phyloP scores from a whole-genome alignment of 2,797 vertebrate genomes.

The Poeciliopsis paucimaculata region DNA sequence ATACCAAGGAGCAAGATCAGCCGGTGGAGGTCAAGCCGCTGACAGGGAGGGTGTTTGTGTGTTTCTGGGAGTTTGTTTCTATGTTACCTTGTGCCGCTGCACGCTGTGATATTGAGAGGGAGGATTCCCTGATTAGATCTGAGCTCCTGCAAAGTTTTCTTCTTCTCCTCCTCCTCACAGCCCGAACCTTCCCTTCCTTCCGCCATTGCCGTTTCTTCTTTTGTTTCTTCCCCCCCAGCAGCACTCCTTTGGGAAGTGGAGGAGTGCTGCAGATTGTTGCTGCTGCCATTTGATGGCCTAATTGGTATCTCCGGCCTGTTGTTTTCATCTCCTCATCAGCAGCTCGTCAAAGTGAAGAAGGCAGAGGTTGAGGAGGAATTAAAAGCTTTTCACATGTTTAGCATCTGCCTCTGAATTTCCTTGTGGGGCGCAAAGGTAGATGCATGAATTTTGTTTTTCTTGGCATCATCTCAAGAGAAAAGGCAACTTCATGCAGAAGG shows the following conservation, averaged over 20 bases:
- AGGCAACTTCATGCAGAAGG: background rate
- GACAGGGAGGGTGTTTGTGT: conserved; percentile 51
- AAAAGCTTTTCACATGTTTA: conserved; percentile 47
- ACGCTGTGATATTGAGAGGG: conserved; percentile 53
- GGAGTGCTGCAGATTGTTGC: conserved; percentile 52
- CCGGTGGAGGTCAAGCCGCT: conserved; percentile 70
- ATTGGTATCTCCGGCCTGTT: conserved; percentile 62
- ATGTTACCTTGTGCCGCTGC: conserved; percentile 24
- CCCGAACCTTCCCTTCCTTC: conserved; percentile 23
- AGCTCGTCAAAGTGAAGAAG: conserved; percentile 42
- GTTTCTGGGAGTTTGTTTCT: conserved; percentile 22
- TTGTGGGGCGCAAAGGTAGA: conserved; percentile 22
- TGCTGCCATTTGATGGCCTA: conserved; percentile 55
- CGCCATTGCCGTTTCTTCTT: conserved; percentile 16
- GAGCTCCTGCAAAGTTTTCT: conserved; percentile 53
- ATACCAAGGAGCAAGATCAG: conserved; percentile 61
- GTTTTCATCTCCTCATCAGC: conserved; percentile 62
- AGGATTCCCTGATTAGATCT: conserved; percentile 77
- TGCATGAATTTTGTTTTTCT: conserved; percentile 16
- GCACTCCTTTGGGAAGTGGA: conserved; percentile 57
- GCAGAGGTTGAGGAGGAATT: conserved; percentile 53
- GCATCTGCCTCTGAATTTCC: conserved; percentile 25
- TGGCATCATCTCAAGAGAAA: conserved; percentile 28
- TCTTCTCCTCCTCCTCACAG: conserved; percentile 24
- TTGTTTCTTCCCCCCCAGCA: conserved; percentile 29